phyloP scores from a whole-genome alignment of 2,113 vertebrate species.

The Amia ocellicauda region DNA sequence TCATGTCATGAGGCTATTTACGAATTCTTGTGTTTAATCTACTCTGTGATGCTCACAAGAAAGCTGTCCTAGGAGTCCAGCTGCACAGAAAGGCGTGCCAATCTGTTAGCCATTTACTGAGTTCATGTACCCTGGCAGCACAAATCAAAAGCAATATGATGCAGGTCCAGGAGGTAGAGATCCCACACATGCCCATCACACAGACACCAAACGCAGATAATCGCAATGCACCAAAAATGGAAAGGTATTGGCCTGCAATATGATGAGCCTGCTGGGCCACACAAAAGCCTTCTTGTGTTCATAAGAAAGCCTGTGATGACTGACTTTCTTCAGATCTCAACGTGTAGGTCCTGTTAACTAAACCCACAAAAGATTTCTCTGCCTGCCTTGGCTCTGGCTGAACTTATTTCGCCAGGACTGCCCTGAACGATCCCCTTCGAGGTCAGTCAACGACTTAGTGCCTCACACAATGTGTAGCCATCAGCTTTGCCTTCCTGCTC shows the following conservation, averaged over 20 bases:
- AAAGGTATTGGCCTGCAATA: neutral
- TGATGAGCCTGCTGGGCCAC: slow-evolving; percentile 3
- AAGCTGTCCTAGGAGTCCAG: neutral
- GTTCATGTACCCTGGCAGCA: slow-evolving; percentile 1
- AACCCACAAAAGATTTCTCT: slow-evolving; percentile 7
- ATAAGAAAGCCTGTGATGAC: neutral
- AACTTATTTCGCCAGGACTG: slow-evolving; percentile 5
- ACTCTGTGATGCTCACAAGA: neutral
- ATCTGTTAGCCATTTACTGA: neutral
- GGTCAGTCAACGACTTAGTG: slow-evolving; percentile 10
- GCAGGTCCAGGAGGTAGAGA: neutral
- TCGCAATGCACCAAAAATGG: neutral
- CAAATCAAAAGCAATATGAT: neutral
- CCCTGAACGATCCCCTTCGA: neutral
- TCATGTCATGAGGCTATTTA: slow-evolving; percentile 3
- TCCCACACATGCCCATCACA: neutral
- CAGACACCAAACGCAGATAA: neutral
- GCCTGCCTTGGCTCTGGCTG: neutral
- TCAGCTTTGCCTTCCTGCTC: slow-evolving; percentile 36
- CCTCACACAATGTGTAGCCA: slow-evolving; percentile 24
- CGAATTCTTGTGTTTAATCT: neutral
- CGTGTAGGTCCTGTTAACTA: neutral
- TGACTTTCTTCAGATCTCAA: slow-evolving; percentile 16
- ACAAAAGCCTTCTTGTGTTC: slow-evolving; percentile 4
- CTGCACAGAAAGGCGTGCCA: neutral